A percentile compares a stretch with the other conserved stretches of the same genome.
Evolutionary conservation across 2,888 invertebrate species (phyloP).

Genomic region (Spilarctia lutea): DNA sequence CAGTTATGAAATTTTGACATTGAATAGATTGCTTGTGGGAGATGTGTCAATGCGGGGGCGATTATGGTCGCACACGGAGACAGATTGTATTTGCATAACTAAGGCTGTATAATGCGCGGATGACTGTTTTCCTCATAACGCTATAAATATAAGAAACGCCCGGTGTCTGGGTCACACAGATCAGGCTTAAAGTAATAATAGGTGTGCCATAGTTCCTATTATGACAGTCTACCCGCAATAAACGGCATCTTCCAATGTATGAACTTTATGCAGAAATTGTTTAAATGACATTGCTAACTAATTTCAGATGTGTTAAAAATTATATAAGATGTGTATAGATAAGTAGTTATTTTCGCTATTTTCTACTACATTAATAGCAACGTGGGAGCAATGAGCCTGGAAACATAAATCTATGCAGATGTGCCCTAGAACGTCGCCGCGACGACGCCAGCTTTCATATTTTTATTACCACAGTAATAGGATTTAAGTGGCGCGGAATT

Average conservation of each 20-base stretch:
- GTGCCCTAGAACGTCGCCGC: constrained; percentile 19
- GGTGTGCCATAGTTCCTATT: constrained; percentile 41
- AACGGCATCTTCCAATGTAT: constrained; percentile 33
- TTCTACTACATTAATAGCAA: neutral
- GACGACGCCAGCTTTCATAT: constrained; percentile 38
- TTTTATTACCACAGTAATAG: constrained; percentile 42
- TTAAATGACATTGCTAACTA: constrained; percentile 25
- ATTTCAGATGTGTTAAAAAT: neutral
- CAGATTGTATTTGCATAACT: constrained; percentile 66
- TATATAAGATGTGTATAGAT: neutral
- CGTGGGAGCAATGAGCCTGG: constrained; percentile 13
- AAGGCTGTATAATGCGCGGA: constrained; percentile 52
- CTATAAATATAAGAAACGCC: constrained; percentile 58
- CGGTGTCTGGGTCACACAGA: constrained; percentile 49
- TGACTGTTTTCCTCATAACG: constrained; percentile 53
- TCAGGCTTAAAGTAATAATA: constrained; percentile 52
- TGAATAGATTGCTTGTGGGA: constrained; percentile 42
- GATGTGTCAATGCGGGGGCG: constrained; percentile 58
- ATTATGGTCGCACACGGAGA: constrained; percentile 49
- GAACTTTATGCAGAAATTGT: constrained; percentile 27
- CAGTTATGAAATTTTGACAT: constrained; percentile 40
- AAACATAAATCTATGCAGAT: constrained; percentile 22
- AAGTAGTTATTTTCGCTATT: neutral
- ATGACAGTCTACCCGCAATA: constrained; percentile 34
- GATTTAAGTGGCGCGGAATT: constrained; percentile 33